Base-by-base conservation (phyloP, 2,797 vertebrate species). In the Onychomys arenicola region DNA sequence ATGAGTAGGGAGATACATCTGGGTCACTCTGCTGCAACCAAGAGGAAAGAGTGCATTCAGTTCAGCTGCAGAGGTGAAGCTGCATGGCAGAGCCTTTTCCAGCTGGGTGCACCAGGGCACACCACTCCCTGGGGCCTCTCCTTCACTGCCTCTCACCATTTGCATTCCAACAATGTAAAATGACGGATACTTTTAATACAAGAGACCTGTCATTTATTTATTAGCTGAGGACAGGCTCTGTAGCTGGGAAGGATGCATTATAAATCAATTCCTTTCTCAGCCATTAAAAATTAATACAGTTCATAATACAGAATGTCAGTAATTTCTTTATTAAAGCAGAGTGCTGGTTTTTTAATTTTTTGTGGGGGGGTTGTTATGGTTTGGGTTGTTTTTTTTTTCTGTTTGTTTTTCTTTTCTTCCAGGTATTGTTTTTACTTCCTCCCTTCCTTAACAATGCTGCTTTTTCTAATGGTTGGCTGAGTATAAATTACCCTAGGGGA, bases 281-380 rank as follows among this genome's bases (percentile, higher is more conserved):
- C 98, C 98, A 99, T 99, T 99, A 99, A 99, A 99, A 99, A 99
- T 99, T 99, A 98, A 99, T 99, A 98, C 96, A 97, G 99, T 99
- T 99, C 99, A 99, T 99, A 99, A 99, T 99, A 99, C 98, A 99
- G 99, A 98, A 99, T 32, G 86, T 95, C 98, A 90, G 97, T 99
- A 99, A 99, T 99, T 99, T 99, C 99, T 99, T 99, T 99, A 99
- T 99, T 99, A 99, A 98, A 97, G 98, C 98, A 98, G 99, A 99
- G 98, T 98, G 98, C 14, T 85, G 61, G 2, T 98, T 98, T 99
- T 98, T 98, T 3, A n/a, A 37, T 71, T n/a, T n/a, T n/a, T 34
- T 16, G 10, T 52, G 25, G 1, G 57, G 57, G 19, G 57, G 21
- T 98, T 98, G 98, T 99, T 98, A 98, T 98, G 96, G 91, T 97